phyloP scores from a whole-genome alignment of 2,797 vertebrate genomes.

The Cyclura pinguis region DNA sequence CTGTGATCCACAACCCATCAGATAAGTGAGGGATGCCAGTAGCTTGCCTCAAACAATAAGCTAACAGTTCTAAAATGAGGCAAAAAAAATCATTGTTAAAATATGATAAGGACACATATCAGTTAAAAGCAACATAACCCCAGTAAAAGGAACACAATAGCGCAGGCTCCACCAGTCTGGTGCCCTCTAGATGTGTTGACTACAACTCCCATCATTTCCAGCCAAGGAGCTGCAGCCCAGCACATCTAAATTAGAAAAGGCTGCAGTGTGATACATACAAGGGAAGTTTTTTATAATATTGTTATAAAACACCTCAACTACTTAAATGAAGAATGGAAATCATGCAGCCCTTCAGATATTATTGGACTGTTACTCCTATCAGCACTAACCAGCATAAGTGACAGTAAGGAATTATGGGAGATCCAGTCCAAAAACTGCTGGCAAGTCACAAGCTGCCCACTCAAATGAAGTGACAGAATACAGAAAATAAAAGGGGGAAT shows the following conservation, averaged over 20 bases:
- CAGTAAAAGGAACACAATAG: neutral
- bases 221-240: neutral
- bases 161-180: neutral
- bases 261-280: neutral
- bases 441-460: neutral
- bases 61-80: neutral
- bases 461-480: conserved; percentile 18
- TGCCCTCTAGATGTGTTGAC: neutral
- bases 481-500: neutral
- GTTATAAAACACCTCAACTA: neutral
- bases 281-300: neutral
- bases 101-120: neutral
- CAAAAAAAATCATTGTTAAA: neutral
- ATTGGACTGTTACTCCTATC: neutral
- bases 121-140: neutral
- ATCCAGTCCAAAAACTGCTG: neutral
- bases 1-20: too few species aligned
- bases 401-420: neutral
- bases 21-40: too few species aligned
- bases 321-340: neutral
- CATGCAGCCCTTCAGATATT: neutral
- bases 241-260: neutral
- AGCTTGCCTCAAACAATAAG: neutral
- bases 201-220: neutral
- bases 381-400: neutral